Conservation (phyloP, 2,113 vertebrate species). For the Albula goreensis region DNA sequence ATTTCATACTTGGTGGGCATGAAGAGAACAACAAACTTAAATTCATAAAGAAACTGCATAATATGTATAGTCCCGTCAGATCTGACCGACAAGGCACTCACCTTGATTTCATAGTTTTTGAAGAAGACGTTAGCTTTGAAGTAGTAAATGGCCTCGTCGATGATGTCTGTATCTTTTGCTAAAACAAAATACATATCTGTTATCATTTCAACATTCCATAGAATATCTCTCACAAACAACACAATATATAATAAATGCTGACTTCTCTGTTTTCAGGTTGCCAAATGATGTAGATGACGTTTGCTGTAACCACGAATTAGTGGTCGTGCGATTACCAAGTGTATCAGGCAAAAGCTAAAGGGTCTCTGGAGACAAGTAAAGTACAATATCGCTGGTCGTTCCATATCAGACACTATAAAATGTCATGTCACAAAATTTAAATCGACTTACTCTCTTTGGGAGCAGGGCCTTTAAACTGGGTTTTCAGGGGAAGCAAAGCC, state of each 20-base stretch:
- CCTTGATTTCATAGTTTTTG: constrained; percentile 99
- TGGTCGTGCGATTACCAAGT: neutral
- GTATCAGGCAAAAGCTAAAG: neutral
- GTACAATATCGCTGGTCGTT: neutral
- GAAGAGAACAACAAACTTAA: neutral
- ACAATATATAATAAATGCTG: neutral
- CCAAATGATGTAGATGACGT: constrained; percentile 47
- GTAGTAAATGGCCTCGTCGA: constrained; percentile 98
- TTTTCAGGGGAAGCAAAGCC: constrained; percentile 89
- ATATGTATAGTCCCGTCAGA: neutral
- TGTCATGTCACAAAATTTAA: neutral
- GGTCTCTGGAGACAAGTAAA: no score
- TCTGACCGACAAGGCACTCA: constrained; percentile 57
- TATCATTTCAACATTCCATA: neutral
- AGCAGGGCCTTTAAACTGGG: constrained; percentile 96
- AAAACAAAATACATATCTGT: constrained; percentile 35
- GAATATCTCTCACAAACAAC: neutral
- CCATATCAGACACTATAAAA: neutral
- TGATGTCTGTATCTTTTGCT: constrained; percentile 92
- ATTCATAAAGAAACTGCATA: neutral
- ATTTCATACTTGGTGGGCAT: neutral
- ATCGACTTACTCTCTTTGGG: constrained; percentile 85
- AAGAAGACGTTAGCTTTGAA: constrained; percentile 99
- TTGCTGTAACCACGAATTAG: neutral
- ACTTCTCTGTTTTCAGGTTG: neutral